A percentile compares a stretch with the other conserved stretches of the same genome.
phyloP scores from a whole-genome alignment of 2,888 invertebrate genomes.

The Xanthorhoe spadicearia region DNA sequence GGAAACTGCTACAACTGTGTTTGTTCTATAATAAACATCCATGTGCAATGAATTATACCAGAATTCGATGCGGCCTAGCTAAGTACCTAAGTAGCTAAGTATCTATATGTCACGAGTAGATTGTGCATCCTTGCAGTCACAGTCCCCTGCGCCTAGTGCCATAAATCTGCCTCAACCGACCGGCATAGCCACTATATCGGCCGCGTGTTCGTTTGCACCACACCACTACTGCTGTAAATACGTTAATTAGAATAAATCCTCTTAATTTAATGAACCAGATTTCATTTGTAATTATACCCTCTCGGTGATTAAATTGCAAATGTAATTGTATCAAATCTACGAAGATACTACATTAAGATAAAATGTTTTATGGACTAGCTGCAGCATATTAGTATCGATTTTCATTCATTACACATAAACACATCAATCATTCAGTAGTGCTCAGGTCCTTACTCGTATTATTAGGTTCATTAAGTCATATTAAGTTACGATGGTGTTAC shows the following conservation, averaged over 20 bases:
- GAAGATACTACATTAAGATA: constrained; percentile 37
- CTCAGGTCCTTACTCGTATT: neutral
- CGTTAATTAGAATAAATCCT: constrained; percentile 47
- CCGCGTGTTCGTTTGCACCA: constrained; percentile 18
- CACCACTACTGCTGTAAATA: constrained; percentile 22
- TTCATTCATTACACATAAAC: constrained; percentile 7
- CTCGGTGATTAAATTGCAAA: constrained; percentile 53
- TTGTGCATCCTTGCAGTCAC: constrained; percentile 73
- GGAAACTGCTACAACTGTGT: constrained; percentile 64
- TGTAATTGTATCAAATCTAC: constrained; percentile 49
- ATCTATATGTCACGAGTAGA: constrained; percentile 75
- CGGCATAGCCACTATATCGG: constrained; percentile 55
- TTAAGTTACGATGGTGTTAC: constrained; percentile 10
- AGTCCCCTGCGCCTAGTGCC: constrained; percentile 47
- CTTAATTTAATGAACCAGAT: constrained; percentile 52
- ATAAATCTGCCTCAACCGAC: constrained; percentile 61
- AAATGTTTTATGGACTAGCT: constrained; percentile 18
- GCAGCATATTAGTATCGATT: constrained; percentile 11
- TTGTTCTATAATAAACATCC: constrained; percentile 41
- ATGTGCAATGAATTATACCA: constrained; percentile 71
- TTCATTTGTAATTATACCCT: constrained; percentile 50
- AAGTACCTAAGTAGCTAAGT: constrained; percentile 56
- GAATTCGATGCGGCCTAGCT: constrained; percentile 69
- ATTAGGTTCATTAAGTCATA: constrained; percentile 1
- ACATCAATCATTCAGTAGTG: constrained; percentile 14